Evolutionary conservation across 2,888 invertebrate species (phyloP).

Genomic region (Nymphalis urticae): DNA sequence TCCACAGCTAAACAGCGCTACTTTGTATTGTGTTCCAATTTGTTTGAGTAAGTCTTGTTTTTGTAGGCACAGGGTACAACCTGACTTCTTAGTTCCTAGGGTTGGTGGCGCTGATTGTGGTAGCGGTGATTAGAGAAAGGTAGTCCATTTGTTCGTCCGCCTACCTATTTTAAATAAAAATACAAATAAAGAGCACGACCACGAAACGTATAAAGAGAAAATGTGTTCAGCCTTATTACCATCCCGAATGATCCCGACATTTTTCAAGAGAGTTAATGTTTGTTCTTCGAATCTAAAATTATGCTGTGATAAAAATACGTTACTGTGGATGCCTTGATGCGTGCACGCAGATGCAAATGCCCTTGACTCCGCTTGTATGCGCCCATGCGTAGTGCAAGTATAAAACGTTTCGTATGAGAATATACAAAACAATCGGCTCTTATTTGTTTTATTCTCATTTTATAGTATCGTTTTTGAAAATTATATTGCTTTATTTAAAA

Average conservation of each 20-base stretch:
- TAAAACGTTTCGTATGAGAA: conserved; percentile 1
- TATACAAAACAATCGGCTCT: neutral
- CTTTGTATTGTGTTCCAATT: no score
- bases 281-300: conserved; percentile 19
- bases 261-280: neutral
- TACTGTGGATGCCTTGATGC: conserved; percentile 28
- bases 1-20: no score
- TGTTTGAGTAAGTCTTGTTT: no score
- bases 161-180: no score
- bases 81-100: no score
- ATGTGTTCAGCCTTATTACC: neutral
- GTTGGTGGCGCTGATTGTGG: no score
- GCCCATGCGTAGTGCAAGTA: conserved; percentile 24
- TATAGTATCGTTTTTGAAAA: neutral
- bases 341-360: conserved; percentile 39
- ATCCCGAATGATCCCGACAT: neutral
- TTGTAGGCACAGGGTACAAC: no score
- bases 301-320: conserved; percentile 20
- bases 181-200: neutral
- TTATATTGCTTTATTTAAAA: neutral
- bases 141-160: no score
- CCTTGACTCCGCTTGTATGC: conserved; percentile 40
- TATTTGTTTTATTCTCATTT: neutral
- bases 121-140: no score
- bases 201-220: neutral